Evolutionary conservation across 2,888 invertebrate species (phyloP).

Genomic region (Diploptera punctata): DNA sequence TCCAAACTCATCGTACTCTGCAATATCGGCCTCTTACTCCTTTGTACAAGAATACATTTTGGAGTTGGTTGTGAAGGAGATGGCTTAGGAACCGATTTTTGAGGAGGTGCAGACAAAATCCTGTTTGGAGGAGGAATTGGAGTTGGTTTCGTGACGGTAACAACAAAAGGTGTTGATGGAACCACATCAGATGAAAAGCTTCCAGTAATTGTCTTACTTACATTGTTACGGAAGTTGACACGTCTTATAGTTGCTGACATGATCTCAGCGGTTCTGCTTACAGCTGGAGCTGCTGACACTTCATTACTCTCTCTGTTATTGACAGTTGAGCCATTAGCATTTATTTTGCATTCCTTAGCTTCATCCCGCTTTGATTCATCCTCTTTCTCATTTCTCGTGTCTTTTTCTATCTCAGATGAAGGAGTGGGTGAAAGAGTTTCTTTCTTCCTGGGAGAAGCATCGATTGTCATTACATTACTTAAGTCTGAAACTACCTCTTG

Average conservation of each 20-base stretch:
- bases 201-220: slow-evolving; percentile 35
- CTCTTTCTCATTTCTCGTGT: background rate
- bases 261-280: background rate
- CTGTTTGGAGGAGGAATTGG: background rate
- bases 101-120: slow-evolving; percentile 30
- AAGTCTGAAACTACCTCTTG: no score
- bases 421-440: background rate
- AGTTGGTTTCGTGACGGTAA: background rate
- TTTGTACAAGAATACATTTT: slow-evolving; percentile 8
- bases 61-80: background rate
- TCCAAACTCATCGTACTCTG: background rate
- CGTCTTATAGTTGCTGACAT: slow-evolving; percentile 40
- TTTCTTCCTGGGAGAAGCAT: background rate
- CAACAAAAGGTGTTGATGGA: background rate
- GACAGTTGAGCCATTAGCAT: background rate
- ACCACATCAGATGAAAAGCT: slow-evolving; percentile 37
- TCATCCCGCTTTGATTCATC: background rate
- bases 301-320: background rate
- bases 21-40: background rate
- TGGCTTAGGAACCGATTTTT: background rate
- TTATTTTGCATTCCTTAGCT: background rate
- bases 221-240: slow-evolving; percentile 44
- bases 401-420: background rate
- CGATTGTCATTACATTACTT: no score
- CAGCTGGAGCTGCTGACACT: background rate